A percentile compares a stretch with the other conserved stretches of the same genome.
Conservation (phyloP, 2,113 vertebrate species). For the Pseudopodoces humilis region DNA sequence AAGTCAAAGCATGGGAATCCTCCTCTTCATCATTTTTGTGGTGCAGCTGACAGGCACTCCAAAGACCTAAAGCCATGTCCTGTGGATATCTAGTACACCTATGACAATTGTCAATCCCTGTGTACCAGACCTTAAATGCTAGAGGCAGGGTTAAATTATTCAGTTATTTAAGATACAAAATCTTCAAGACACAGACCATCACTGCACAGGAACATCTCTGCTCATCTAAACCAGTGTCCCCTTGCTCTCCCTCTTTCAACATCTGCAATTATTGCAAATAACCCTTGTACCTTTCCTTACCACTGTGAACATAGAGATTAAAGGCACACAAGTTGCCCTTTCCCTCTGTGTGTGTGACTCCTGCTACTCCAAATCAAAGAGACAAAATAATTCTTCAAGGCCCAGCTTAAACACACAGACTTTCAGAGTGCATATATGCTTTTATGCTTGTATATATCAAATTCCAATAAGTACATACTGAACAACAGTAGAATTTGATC, state of each 20-base stretch:
- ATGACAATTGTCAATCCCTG: background rate
- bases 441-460: background rate
- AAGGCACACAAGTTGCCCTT: background rate
- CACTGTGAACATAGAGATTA: background rate
- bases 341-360: background rate
- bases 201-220: background rate
- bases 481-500: background rate
- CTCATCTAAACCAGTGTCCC: background rate
- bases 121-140: background rate
- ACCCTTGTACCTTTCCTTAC: background rate
- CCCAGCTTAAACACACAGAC: background rate
- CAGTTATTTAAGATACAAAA: background rate
- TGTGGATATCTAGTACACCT: background rate
- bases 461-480: background rate
- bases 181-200: background rate
- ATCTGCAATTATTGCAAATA: background rate
- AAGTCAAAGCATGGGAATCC: background rate
- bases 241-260: background rate
- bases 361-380: background rate
- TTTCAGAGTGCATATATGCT: background rate
- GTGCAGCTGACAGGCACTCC: background rate
- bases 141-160: background rate
- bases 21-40: background rate
- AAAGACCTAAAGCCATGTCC: background rate
- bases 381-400: background rate